A percentile compares a stretch with the other conserved stretches of the same genome.
These are phyloP conservation scores for Dendropsophus ebraccatus DNA, from an alignment of 2,113 vertebrate species.

Conservation along the genomic window DNA sequence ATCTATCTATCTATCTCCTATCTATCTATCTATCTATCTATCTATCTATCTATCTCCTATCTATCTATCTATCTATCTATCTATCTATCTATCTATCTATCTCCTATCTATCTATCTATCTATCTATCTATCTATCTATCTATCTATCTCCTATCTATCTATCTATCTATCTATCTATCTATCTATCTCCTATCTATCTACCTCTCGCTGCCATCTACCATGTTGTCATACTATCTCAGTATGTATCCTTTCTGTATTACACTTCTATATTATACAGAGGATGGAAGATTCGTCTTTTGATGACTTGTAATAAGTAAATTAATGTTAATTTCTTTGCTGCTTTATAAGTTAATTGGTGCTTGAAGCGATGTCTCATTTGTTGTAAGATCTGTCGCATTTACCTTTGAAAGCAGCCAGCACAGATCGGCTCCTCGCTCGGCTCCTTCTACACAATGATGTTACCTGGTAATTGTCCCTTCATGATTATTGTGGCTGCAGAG, in stretches of 20 bases:
- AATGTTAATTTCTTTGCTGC: slow-evolving; percentile 40
- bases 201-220: not conserved
- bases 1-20: not conserved
- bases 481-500: not conserved
- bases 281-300: slow-evolving; percentile 6
- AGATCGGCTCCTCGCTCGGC: not conserved
- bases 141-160: too few relatives aligned
- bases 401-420: slow-evolving; percentile 18
- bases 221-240: not conserved
- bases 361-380: slow-evolving; percentile 38
- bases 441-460: not conserved
- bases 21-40: not conserved
- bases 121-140: not conserved
- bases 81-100: not conserved
- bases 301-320: slow-evolving; percentile 50
- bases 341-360: slow-evolving; percentile 53
- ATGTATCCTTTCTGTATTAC: not conserved
- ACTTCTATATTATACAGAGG: not conserved
- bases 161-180: not conserved
- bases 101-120: not conserved
- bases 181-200: not conserved
- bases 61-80: not conserved
- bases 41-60: not conserved
- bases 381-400: slow-evolving; percentile 22
- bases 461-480: slow-evolving; percentile 15